phyloP scores from a whole-genome alignment of 2,113 vertebrate genomes.

The Megalops atlanticus region DNA sequence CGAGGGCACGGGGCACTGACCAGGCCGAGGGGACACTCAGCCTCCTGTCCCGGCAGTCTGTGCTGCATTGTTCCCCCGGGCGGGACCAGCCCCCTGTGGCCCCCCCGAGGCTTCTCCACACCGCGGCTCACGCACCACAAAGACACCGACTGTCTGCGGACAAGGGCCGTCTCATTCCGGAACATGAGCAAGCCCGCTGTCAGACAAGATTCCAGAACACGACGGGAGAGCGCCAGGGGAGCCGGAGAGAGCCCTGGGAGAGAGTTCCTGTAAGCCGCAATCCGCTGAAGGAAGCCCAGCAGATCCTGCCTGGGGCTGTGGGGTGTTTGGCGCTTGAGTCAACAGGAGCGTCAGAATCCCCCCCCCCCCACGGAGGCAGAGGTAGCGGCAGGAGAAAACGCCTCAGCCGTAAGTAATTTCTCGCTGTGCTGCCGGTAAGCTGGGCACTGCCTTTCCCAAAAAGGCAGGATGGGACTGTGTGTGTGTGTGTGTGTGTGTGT shows the following conservation, averaged over 20 bases:
- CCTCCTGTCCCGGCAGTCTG: background rate
- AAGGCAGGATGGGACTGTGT: background rate
- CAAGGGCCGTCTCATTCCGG: background rate
- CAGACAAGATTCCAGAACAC: background rate
- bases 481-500: too few species aligned
- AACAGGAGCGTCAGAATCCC: background rate
- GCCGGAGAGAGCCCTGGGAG: background rate
- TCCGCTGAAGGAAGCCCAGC: background rate
- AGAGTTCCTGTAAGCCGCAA: background rate
- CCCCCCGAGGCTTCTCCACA: background rate
- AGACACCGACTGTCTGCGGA: background rate
- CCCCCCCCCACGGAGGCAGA: background rate
- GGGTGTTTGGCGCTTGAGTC: background rate
- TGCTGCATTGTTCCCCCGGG: background rate
- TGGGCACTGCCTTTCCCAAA: background rate
- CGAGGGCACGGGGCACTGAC: background rate
- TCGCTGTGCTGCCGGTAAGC: background rate
- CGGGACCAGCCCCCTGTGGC: background rate
- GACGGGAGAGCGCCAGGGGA: background rate
- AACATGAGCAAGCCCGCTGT: background rate
- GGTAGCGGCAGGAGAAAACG: constrained; percentile 1
- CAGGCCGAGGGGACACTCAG: background rate
- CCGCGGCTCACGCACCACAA: background rate
- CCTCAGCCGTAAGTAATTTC: constrained; percentile 16
- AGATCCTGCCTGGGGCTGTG: background rate